Evolutionary conservation across 2,113 vertebrate species (phyloP).

Genomic region (Psittacus erithacus): DNA sequence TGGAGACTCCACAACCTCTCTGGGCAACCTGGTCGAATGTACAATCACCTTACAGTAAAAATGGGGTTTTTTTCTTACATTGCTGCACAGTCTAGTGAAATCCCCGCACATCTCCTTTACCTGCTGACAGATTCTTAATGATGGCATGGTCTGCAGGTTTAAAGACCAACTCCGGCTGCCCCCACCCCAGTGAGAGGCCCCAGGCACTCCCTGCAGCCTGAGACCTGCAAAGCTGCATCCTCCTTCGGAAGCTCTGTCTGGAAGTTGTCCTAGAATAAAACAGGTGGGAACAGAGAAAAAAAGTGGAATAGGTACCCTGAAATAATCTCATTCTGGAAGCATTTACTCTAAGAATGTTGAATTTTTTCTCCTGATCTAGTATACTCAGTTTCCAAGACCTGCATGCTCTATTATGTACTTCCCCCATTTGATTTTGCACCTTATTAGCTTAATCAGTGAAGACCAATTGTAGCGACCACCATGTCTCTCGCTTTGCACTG

Average conservation of each 20-base stretch:
- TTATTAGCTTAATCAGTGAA: background rate
- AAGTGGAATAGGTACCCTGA: background rate
- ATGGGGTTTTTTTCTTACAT: accelerated
- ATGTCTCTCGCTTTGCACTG: background rate
- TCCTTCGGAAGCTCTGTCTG: background rate
- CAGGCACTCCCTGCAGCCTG: background rate
- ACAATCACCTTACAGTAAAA: background rate
- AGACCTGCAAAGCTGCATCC: background rate
- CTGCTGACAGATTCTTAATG: background rate
- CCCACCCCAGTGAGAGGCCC: background rate
- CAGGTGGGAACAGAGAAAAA: background rate
- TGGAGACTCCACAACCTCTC: background rate
- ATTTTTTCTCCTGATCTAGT: background rate
- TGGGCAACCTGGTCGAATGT: background rate
- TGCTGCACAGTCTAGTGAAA: background rate
- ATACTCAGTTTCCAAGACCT: background rate
- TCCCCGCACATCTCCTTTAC: background rate
- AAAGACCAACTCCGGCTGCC: background rate
- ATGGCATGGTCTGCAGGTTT: background rate
- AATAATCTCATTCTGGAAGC: background rate
- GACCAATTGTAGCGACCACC: background rate
- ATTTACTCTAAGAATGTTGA: background rate
- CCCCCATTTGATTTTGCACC: background rate
- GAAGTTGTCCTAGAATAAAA: background rate
- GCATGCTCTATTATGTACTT: background rate